phyloP scores from a whole-genome alignment of 2,113 vertebrate genomes.

The Procavia capensis region DNA sequence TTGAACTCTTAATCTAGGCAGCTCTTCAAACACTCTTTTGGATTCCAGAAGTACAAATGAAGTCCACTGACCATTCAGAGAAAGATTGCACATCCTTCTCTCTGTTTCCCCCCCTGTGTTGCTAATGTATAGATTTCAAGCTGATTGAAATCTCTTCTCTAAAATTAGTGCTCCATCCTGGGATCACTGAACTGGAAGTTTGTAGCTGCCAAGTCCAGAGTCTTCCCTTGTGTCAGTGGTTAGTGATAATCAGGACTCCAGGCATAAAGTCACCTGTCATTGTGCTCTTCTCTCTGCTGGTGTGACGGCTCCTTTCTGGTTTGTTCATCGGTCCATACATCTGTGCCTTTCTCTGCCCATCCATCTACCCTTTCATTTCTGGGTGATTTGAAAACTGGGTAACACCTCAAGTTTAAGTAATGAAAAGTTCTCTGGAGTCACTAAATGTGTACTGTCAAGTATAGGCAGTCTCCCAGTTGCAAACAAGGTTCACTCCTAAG shows the following conservation, averaged over 20 bases:
- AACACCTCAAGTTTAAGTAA: background rate
- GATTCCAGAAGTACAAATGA: background rate
- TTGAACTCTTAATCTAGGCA: background rate
- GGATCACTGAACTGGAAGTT: background rate
- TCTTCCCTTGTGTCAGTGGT: background rate
- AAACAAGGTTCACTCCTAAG: no score
- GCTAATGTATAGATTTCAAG: background rate
- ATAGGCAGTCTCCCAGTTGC: no score
- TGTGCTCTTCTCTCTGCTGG: background rate
- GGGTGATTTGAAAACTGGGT: background rate
- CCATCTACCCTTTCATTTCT: background rate
- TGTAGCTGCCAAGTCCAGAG: background rate
- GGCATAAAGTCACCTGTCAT: background rate
- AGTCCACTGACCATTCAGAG: background rate
- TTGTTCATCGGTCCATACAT: background rate
- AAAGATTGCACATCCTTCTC: background rate
- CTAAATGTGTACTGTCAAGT: background rate
- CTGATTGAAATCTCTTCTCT: background rate
- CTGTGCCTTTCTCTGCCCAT: conserved; percentile 32
- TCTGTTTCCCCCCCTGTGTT: background rate
- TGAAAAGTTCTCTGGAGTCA: background rate
- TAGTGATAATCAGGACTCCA: background rate
- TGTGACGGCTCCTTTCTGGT: background rate
- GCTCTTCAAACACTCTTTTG: background rate
- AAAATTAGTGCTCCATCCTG: background rate